phyloP scores from a whole-genome alignment of 2,797 vertebrate species.

The Bradypus variegatus region DNA sequence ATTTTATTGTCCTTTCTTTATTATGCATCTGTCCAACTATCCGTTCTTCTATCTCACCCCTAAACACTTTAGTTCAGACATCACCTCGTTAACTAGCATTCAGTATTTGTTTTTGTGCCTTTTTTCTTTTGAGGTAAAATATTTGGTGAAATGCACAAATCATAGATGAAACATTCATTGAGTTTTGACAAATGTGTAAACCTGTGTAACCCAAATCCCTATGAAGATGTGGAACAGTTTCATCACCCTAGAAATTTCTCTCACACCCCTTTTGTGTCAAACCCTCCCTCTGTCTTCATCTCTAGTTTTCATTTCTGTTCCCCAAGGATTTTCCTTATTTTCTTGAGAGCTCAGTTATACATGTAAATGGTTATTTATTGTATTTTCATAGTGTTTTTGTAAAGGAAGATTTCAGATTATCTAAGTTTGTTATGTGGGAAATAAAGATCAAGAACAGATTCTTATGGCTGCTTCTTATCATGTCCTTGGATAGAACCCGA shows the following conservation, averaged over 20 bases:
- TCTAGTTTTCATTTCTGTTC: not conserved
- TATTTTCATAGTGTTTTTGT: not conserved
- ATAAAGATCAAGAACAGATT: not conserved
- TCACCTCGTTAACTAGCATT: not conserved
- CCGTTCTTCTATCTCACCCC: not conserved
- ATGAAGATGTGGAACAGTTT: not conserved
- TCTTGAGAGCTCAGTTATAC: not conserved
- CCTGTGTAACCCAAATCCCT: not conserved
- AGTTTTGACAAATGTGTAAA: not conserved
- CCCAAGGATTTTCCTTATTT: not conserved
- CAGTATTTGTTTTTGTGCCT: not conserved
- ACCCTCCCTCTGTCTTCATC: not conserved
- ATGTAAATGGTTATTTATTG: not conserved
- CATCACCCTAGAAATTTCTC: not conserved
- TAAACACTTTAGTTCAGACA: not conserved
- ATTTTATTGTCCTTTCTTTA: not conserved
- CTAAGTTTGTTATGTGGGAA: not conserved
- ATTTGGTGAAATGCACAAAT: not conserved
- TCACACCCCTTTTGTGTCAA: not conserved
- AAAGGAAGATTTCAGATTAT: not conserved
- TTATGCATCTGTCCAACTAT: not conserved
- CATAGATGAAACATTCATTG: not conserved
- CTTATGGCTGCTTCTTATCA: not conserved
- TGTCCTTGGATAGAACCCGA: not conserved
- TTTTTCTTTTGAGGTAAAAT: not conserved